Evolutionary conservation across 2,797 vertebrate genomes (phyloP).

Genomic region (Liasis olivaceus): DNA sequence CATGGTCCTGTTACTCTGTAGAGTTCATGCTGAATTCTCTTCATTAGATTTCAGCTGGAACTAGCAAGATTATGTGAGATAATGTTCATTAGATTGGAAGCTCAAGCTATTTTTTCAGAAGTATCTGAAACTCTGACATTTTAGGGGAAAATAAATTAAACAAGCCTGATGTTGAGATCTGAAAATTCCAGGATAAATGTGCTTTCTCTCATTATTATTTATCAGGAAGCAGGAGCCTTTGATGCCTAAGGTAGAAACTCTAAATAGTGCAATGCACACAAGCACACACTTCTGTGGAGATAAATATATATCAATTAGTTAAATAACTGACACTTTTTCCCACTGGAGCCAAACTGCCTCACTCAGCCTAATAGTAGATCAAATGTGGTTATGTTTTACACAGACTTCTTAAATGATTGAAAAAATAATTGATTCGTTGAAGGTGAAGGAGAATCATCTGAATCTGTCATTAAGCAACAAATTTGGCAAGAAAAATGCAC

Average conservation of each 20-base stretch:
- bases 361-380: not conserved
- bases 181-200: not conserved
- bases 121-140: not conserved
- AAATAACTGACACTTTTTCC: slow-evolving; percentile 8
- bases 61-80: not conserved
- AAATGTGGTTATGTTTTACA: not conserved
- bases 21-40: not conserved
- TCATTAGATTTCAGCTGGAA: not conserved
- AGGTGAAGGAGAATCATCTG: not conserved
- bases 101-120: not conserved
- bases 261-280: not conserved
- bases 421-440: not conserved
- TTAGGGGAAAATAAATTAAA: not conserved
- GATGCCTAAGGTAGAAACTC: not conserved
- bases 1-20: not conserved
- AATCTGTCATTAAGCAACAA: not conserved
- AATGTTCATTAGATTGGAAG: not conserved
- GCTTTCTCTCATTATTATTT: not conserved
- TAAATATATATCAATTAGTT: not conserved
- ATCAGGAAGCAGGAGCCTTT: not conserved
- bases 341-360: not conserved
- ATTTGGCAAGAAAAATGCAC: not conserved
- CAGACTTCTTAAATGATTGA: not conserved
- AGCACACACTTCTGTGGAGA: not conserved
- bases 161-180: not conserved